Evolutionary conservation across 2,113 vertebrate genomes (phyloP), one percentile per base, ranked within the genome.

Genomic region (Nicator chloris): DNA sequence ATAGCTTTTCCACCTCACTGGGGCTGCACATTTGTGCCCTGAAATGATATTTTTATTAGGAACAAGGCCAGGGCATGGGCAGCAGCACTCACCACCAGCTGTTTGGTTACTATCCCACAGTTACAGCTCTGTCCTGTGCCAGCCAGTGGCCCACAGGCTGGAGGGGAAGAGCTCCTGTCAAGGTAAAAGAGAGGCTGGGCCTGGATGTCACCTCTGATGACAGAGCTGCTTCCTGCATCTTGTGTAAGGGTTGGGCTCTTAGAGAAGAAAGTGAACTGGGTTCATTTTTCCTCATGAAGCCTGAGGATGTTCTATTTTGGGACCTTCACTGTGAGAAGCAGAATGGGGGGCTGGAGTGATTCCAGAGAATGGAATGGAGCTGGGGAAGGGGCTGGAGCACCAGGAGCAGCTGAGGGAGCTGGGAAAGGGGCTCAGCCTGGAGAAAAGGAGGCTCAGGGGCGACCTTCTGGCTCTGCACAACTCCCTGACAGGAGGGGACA

Each of bases 331-430:
- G 12, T 0, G 1, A 75, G 54, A 47, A 26, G 45, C 7, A 61
- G 39, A 53, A 26, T 18, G 28, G 47, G 9, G 12, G 9, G 28
- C 45, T 89, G 39, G 16, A 68, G 24, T 8, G 28, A 22, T 28
- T 51, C 39, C 20, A 27, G 78, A 5, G 30, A 30, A n/a, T 20
- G 45, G n/a, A 60, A 30, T 0, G 0, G 60, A 75, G n/a, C 11
- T 60, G 45, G n/a, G 7, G 13, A 89, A 30, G 39, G 24, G 60
- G 0, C 9, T 75, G 77, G 51, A 60, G 45, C 51, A 45, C 44
- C 3, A 39, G 35, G 53, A 75, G 27, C 0, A 5, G 61, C 61
- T 68, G 86, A 60, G 45, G 20, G 61, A 60, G 28, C 19, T 75
- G 53, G 8, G 13, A 4, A 76, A 61, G 39, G 13, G 16, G 45